phyloP scores from a whole-genome alignment of 2,888 invertebrate genomes.

The Phalangium opilio region DNA sequence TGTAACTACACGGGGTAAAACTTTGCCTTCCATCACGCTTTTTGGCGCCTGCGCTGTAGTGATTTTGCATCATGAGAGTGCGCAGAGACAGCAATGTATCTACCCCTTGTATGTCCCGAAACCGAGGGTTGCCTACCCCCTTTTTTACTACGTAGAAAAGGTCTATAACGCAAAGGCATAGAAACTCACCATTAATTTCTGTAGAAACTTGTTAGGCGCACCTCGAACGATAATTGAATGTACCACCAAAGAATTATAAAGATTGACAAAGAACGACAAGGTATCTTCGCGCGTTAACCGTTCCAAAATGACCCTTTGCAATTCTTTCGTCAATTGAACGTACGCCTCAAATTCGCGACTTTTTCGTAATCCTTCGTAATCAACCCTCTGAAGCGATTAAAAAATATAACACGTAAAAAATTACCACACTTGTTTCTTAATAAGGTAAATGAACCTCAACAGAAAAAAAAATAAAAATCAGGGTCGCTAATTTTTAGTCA shows the following conservation, averaged over 20 bases:
- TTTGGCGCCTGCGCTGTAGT: no score
- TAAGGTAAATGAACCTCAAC: neutral
- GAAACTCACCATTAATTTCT: constrained; percentile 30
- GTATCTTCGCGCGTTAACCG: constrained; percentile 28
- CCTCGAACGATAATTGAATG: constrained; percentile 34
- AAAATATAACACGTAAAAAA: neutral
- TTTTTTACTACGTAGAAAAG: no score
- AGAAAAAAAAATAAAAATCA: neutral
- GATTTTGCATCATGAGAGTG: no score
- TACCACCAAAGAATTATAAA: constrained; percentile 37
- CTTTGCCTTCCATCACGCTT: no score
- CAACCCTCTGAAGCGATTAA: constrained; percentile 25
- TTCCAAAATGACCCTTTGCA: constrained; percentile 28
- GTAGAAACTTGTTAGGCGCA: constrained; percentile 33
- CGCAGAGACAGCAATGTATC: no score
- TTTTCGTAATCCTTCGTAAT: constrained; percentile 31
- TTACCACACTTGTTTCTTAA: neutral
- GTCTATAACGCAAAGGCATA: no score
- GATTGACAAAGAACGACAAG: constrained; percentile 36
- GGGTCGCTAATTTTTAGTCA: no score
- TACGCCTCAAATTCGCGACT: constrained; percentile 30
- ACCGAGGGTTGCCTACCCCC: no score
- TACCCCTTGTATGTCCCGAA: no score
- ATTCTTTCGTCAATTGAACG: constrained; percentile 27
- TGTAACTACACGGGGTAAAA: no score